Conservation (phyloP, 2,888 invertebrate genomes). For the Taenaris catops region DNA sequence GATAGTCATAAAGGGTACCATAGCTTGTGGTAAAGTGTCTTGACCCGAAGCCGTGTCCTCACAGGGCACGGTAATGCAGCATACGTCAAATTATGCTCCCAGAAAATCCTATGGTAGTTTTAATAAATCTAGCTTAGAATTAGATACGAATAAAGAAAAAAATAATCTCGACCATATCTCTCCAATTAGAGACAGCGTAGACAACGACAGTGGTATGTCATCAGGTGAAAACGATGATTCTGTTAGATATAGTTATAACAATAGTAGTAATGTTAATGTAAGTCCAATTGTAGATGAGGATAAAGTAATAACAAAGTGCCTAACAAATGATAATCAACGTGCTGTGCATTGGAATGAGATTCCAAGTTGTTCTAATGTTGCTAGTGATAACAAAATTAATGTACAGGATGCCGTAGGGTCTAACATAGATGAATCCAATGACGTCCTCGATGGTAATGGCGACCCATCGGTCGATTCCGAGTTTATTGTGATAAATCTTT, state of each 20-base stretch:
- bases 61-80: conserved; percentile 46
- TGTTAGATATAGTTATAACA: conserved; percentile 40
- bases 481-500: conserved; percentile 66
- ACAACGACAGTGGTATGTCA: conserved; percentile 65
- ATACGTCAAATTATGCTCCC: conserved; percentile 29
- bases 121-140: conserved; percentile 47
- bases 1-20: conserved; percentile 57
- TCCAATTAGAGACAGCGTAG: conserved; percentile 19
- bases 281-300: conserved; percentile 41
- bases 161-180: conserved; percentile 16
- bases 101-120: conserved; percentile 60
- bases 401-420: conserved; percentile 34
- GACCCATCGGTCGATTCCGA: conserved; percentile 36
- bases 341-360: conserved; percentile 65
- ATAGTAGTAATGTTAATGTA: conserved; percentile 36
- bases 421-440: conserved; percentile 23
- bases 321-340: conserved; percentile 55
- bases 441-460: conserved; percentile 23
- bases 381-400: conserved; percentile 47
- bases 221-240: conserved; percentile 70
- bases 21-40: conserved; percentile 47
- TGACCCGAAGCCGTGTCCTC: conserved; percentile 75
- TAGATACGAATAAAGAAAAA: conserved; percentile 23
- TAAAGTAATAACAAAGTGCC: conserved; percentile 62
- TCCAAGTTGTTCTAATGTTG: conserved; percentile 67